These are phyloP conservation scores for Ganaspis brasiliensis DNA, from an alignment of 2,888 invertebrate species.

Conservation along the genomic window DNA sequence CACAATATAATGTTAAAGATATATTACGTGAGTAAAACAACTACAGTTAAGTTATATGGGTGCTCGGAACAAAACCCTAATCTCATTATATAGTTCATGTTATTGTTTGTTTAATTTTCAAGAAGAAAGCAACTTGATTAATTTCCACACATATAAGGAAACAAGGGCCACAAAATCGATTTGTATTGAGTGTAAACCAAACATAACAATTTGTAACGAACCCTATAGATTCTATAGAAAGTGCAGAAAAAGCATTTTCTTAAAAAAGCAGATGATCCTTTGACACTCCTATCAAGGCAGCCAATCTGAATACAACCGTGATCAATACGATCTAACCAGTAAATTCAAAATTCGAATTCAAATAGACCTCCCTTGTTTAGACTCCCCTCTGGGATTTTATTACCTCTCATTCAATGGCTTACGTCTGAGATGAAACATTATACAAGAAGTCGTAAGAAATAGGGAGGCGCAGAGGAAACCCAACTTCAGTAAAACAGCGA, in stretches of 20 bases:
- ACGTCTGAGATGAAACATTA: constrained; percentile 2
- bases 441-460: constrained; percentile 18
- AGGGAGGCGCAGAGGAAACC: not conserved
- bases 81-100: no score
- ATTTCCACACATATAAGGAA: no score
- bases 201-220: no score
- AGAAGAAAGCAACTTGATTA: no score
- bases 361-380: constrained; percentile 18
- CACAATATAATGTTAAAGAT: not conserved
- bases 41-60: no score
- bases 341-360: constrained; percentile 21
- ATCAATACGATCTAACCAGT: constrained; percentile 6
- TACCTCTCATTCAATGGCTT: not conserved
- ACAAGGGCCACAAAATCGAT: no score
- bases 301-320: not conserved
- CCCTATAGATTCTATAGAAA: no score
- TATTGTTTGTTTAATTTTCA: no score
- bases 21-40: not conserved
- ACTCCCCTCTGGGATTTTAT: constrained; percentile 37
- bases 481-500: constrained; percentile 15
- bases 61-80: no score
- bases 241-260: not conserved
- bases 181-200: no score
- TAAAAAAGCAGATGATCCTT: not conserved
- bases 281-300: not conserved